Evolutionary conservation across 2,888 invertebrate genomes (phyloP), one percentile per base, ranked within the genome.

Genomic region (Agriopis marginaria): DNA sequence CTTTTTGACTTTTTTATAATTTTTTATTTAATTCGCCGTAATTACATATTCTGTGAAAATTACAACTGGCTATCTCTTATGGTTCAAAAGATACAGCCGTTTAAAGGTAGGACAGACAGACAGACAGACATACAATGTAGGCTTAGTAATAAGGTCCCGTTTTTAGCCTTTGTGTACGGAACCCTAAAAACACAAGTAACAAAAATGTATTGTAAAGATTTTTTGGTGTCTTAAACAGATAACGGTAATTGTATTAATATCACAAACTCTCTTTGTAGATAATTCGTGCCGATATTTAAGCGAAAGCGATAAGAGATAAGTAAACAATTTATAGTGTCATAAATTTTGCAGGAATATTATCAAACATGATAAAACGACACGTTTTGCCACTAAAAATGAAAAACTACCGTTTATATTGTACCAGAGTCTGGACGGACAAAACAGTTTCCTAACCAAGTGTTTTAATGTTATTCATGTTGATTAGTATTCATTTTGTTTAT

Each of bases 281-380:
- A 58, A 32, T 55, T 17, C 23, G 4, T 7, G 32, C 58, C 58
- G 58, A 45, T 58, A 47, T 17, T 45, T 40, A 11, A 58, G 3
- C 17, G 17, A 23, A 58, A 14, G 14, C 42, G 42, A 56, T 55
- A 40, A 40, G 3, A 45, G 58, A 58, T 58, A 58, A 58, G 45
- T 12, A 23, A 45, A 45, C 39, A 58, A 11, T 23, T 10, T 56
- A 58, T 58, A 32, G 32, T 14, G 32, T 58, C 51, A 62, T 62
- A 53, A 62, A 62, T 62, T 45, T 53, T 53, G 58, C 45, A 47
- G 23, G 45, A 54, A 51, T 62, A 42, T 53, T 53, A 53, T 53
- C 53, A n/a, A 53, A 32, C 44, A 44, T 42, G 44, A 62, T 62
- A 62, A 53, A 53, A 32, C 12, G 7, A 62, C 62, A 53, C 53